Percentiles rank a stretch among this genome's conserved stretches.
Evolutionary conservation across 37 sponge, comb jelly and placozoan species (phyloP).

Genomic region (Axinella damicornis): DNA sequence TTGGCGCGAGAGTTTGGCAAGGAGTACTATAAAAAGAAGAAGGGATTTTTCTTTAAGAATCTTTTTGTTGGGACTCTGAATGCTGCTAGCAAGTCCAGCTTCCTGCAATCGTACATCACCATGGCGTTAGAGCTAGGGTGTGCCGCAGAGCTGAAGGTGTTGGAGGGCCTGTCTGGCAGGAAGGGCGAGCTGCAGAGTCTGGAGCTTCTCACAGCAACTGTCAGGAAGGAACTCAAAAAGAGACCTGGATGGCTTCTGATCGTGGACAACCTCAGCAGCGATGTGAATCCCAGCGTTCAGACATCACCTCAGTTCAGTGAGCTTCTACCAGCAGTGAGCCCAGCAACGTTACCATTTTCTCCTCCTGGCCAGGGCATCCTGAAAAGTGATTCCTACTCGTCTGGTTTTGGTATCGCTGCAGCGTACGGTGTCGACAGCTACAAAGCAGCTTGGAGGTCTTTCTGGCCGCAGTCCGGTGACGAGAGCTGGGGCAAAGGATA

Average conservation of each 20-base stretch:
- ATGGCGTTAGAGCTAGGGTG: neutral
- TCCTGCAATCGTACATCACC: neutral
- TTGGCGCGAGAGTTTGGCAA: neutral
- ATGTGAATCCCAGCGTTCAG: neutral
- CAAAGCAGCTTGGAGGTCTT: neutral
- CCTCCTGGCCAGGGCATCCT: neutral
- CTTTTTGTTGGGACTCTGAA: neutral
- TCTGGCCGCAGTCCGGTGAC: neutral
- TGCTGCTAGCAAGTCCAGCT: neutral
- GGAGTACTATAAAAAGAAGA: neutral
- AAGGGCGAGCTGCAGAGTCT: neutral
- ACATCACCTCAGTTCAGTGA: too few species aligned
- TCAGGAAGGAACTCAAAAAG: neutral
- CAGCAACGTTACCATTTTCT: neutral
- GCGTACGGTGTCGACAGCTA: neutral
- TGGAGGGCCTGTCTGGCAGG: neutral
- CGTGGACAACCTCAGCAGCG: neutral
- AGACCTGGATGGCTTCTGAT: conserved; percentile 7
- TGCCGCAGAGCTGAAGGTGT: neutral
- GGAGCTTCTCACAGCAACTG: neutral
- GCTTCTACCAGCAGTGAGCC: neutral
- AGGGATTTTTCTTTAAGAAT: neutral
- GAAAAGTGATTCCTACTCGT: too few species aligned
- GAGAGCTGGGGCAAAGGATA: conserved; percentile 1
- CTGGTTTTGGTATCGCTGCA: neutral